phyloP scores from a whole-genome alignment of 2,113 vertebrate genomes.

The Oxyura jamaicensis region DNA sequence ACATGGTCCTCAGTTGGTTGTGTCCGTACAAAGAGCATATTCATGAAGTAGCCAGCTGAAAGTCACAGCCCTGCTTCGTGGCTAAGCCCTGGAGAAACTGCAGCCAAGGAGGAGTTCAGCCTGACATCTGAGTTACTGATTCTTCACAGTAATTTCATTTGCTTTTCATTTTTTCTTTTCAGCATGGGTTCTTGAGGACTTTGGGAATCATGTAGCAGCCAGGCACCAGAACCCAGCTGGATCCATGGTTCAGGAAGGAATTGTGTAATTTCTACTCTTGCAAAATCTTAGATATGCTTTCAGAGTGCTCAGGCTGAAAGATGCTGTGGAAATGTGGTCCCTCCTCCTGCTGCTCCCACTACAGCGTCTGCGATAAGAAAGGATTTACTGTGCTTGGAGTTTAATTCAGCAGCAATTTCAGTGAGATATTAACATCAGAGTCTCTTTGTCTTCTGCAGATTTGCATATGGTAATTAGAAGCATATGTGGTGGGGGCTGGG shows the following conservation, averaged over 20 bases:
- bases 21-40: accelerated
- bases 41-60: background rate
- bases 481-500: constrained; percentile 3
- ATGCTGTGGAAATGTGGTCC: background rate
- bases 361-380: background rate
- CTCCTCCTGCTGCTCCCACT: background rate
- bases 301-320: background rate
- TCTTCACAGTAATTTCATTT: background rate
- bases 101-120: background rate
- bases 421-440: background rate
- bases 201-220: background rate
- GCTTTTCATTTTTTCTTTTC: background rate
- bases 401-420: background rate
- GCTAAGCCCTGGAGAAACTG: background rate
- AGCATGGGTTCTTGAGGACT: background rate
- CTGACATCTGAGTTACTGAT: background rate
- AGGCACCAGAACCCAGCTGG: background rate
- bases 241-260: background rate
- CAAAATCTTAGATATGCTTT: background rate
- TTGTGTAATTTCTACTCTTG: background rate
- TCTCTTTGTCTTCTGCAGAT: background rate
- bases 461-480: constrained; percentile 8
- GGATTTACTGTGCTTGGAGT: background rate
- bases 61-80: background rate
- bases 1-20: background rate